These are phyloP conservation scores for Lamellibrachia luymesi DNA, from an alignment of 1,140 invertebrate genomes.

Conservation along the genomic window DNA sequence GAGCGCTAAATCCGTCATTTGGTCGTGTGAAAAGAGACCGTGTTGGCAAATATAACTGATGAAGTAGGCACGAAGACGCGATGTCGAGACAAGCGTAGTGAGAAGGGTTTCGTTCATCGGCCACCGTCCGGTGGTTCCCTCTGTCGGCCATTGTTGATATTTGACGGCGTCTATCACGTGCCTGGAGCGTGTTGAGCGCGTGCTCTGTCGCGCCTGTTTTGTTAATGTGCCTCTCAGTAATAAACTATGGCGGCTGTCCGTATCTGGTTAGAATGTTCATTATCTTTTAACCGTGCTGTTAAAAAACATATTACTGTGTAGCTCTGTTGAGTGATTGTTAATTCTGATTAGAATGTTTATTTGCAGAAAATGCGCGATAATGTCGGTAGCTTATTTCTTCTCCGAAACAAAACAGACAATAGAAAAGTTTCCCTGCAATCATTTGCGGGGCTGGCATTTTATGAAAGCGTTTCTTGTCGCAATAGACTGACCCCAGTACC, in stretches of 20 bases:
- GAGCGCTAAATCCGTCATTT: not conserved
- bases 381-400: not conserved
- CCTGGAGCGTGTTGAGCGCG: no score
- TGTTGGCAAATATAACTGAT: not conserved
- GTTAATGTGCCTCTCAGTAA: no score
- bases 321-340: not conserved
- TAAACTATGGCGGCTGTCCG: no score
- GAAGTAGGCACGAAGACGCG: not conserved
- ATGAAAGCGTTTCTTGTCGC: not conserved
- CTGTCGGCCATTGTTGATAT: not conserved
- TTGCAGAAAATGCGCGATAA: no score
- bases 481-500: no score
- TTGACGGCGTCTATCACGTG: not conserved
- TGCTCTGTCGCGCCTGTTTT: no score
- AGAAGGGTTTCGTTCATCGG: not conserved
- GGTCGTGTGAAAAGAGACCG: not conserved
- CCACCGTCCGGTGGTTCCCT: not conserved
- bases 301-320: no score
- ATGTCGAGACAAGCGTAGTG: not conserved
- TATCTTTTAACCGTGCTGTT: no score
- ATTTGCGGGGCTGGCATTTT: not conserved
- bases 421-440: not conserved
- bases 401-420: not conserved
- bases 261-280: no score
- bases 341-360: not conserved